phyloP scores from a whole-genome alignment of 2,888 invertebrate species.

The Leptinotarsa peninsularis region DNA sequence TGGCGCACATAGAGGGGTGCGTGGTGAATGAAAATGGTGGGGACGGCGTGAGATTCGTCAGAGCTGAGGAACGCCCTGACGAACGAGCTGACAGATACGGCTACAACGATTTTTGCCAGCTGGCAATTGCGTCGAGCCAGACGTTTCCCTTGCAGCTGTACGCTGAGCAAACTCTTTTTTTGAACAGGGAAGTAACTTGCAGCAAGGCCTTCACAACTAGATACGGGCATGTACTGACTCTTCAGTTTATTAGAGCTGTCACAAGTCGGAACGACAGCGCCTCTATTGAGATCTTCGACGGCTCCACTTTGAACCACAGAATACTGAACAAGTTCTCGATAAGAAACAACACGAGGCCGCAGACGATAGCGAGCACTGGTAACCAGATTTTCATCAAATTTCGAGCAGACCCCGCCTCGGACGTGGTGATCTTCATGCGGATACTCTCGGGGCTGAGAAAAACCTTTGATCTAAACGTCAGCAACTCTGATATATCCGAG shows the following conservation, averaged over 20 bases:
- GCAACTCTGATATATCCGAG: slow-evolving; percentile 84
- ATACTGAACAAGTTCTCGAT: slow-evolving; percentile 79
- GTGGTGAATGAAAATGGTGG: slow-evolving; percentile 86
- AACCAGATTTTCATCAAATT: slow-evolving; percentile 86
- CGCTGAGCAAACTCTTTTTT: slow-evolving; percentile 82
- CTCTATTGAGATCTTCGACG: slow-evolving; percentile 82
- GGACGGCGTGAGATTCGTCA: slow-evolving; percentile 89
- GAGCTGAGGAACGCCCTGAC: slow-evolving; percentile 82
- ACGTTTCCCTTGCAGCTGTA: slow-evolving; percentile 88
- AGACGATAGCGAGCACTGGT: slow-evolving; percentile 85
- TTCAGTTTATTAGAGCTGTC: slow-evolving; percentile 86
- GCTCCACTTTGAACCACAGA: slow-evolving; percentile 77
- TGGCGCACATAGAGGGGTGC: slow-evolving; percentile 82
- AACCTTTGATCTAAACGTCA: slow-evolving; percentile 88
- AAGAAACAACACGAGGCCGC: slow-evolving; percentile 87
- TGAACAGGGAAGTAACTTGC: slow-evolving; percentile 78
- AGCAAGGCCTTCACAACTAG: slow-evolving; percentile 84
- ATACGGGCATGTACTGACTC: slow-evolving; percentile 83
- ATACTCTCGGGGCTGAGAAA: slow-evolving; percentile 82
- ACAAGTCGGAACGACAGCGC: slow-evolving; percentile 83
- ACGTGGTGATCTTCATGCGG: slow-evolving; percentile 82
- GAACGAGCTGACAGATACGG: slow-evolving; percentile 81
- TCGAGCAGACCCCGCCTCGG: slow-evolving; percentile 77
- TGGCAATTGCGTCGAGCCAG: slow-evolving; percentile 82
- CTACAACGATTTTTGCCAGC: slow-evolving; percentile 86